Evolutionary conservation across 1,140 invertebrate genomes (phyloP), one percentile per base, ranked within the genome.

Genomic region (Thaumetopoea pityocampa): DNA sequence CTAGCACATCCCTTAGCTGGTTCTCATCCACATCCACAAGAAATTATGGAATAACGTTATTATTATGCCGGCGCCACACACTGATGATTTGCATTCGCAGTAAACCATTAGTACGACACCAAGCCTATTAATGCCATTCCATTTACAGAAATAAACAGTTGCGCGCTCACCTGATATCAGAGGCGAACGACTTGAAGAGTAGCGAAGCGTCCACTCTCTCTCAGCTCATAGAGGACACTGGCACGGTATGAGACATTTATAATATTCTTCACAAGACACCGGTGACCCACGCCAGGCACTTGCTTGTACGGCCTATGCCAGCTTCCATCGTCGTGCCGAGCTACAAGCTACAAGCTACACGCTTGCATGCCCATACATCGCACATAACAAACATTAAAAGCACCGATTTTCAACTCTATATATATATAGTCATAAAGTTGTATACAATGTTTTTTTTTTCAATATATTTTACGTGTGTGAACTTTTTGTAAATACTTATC

Each of bases 61-160:
- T n/a, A n/a, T n/a, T n/a, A n/a, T n/a, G n/a, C n/a, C n/a, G n/a
- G n/a, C n/a, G n/a, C n/a, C n/a, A n/a, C n/a, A n/a, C n/a, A n/a
- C n/a, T n/a, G n/a, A n/a, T n/a, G n/a, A n/a, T n/a, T n/a, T n/a
- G n/a, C n/a, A n/a, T n/a, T n/a, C n/a, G n/a, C n/a, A n/a, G n/a
- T n/a, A n/a, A n/a, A n/a, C n/a, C n/a, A n/a, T n/a, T n/a, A n/a
- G n/a, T n/a, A n/a, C n/a, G n/a, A n/a, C n/a, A n/a, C n/a, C n/a
- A n/a, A n/a, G n/a, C n/a, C n/a, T n/a, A n/a, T n/a, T n/a, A n/a
- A n/a, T n/a, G 48, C 15, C 5, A 7, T 42, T 15, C 23, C 6
- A 37, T 9, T 83, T 81, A 9, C 57, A 90, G 90, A 67, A 93
- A 93, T 64, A 92, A 92, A 65, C 92, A 93, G 76, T 85, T 93